Conservation (phyloP, 2,888 invertebrate genomes). For the Notodonta ziczac region DNA sequence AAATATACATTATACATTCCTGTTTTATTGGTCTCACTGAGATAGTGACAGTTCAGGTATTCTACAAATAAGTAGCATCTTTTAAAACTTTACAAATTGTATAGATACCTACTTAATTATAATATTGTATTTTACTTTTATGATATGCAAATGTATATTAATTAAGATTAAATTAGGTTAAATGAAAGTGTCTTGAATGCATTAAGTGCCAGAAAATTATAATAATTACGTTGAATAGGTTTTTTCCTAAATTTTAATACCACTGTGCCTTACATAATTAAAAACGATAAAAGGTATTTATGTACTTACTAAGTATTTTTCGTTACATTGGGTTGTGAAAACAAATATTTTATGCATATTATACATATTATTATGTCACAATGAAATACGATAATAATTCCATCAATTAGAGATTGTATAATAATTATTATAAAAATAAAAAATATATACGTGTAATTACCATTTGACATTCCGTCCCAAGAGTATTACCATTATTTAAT, state of each 20-base stretch:
- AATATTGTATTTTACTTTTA: constrained; percentile 19
- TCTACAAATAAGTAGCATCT: constrained; percentile 20
- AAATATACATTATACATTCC: background rate
- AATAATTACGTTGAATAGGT: constrained; percentile 16
- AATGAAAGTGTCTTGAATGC: constrained; percentile 33
- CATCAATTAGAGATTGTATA: constrained; percentile 34
- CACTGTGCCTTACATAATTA: constrained; percentile 36
- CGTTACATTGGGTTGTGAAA: constrained; percentile 64
- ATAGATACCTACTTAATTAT: constrained; percentile 20
- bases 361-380: constrained; percentile 36
- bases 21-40: no score
- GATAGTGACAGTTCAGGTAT: background rate
- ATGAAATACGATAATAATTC: constrained; percentile 38
- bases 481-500: constrained; percentile 69
- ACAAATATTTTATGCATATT: constrained; percentile 32
- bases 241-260: constrained; percentile 26
- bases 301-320: constrained; percentile 7
- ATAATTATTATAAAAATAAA: constrained; percentile 24
- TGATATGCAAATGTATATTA: constrained; percentile 19
- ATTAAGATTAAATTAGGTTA: constrained; percentile 20
- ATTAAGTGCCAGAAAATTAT: constrained; percentile 42
- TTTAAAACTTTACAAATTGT: constrained; percentile 27
- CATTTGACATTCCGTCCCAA: constrained; percentile 72
- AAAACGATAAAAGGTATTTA: constrained; percentile 11
- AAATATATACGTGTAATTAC: constrained; percentile 33